phyloP scores from a whole-genome alignment of 2,113 vertebrate genomes.

The Rhea americana region DNA sequence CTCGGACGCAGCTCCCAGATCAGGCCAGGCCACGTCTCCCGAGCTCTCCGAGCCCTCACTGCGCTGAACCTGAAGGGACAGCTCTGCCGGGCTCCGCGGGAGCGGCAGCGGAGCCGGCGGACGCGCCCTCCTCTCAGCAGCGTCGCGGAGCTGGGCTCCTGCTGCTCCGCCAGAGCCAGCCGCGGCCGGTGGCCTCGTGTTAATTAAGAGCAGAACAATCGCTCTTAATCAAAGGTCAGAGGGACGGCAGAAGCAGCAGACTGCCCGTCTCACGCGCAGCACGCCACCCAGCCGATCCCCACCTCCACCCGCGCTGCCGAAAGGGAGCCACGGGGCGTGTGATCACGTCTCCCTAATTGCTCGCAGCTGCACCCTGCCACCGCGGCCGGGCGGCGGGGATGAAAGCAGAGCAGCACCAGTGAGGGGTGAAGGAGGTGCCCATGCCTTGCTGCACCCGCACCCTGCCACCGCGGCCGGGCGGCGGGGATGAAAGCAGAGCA shows the following conservation, averaged over 20 bases:
- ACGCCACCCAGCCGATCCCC: neutral
- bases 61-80: neutral
- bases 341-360: accelerated
- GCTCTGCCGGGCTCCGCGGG: neutral
- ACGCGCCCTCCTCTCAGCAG: neutral
- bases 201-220: slow-evolving; percentile 35
- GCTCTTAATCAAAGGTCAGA: slow-evolving; percentile 34
- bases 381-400: neutral
- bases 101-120: neutral
- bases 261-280: neutral
- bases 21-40: too few relatives aligned
- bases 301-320: neutral
- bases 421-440: neutral
- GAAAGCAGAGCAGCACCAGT: neutral
- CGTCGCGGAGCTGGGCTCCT: neutral
- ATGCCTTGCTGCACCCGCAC: neutral
- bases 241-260: neutral
- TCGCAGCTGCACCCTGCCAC: neutral
- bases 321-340: neutral
- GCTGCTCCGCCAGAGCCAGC: neutral
- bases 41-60: too few relatives aligned
- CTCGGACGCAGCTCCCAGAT: too few relatives aligned
- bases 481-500: too few relatives aligned
- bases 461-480: too few relatives aligned
- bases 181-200: neutral